These are phyloP conservation scores for Chaetorhynchus papuensis DNA, from an alignment of 2,113 vertebrate genomes.

Conservation along the genomic window DNA sequence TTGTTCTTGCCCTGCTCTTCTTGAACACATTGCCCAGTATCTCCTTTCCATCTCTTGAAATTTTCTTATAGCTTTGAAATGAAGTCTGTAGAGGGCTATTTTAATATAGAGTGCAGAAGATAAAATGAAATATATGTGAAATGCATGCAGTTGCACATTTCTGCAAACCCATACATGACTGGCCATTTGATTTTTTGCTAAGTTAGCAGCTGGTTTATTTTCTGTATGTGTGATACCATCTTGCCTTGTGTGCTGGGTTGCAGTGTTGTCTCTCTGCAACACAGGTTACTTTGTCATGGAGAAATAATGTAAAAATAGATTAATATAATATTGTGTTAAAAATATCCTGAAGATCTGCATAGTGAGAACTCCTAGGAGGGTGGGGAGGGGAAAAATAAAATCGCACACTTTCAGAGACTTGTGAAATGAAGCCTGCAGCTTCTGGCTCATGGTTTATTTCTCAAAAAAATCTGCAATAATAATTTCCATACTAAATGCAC, in stretches of 20 bases:
- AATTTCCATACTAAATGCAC: not conserved
- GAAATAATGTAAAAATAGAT: not conserved
- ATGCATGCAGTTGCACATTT: not conserved
- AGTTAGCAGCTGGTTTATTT: not conserved
- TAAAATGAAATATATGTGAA: not conserved
- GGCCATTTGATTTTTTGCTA: not conserved
- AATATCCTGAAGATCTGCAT: not conserved
- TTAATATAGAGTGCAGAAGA: not conserved
- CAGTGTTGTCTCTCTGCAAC: not conserved
- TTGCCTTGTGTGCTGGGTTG: not conserved
- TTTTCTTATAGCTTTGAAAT: not conserved
- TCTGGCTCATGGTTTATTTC: slow-evolving; percentile 15
- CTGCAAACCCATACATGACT: not conserved
- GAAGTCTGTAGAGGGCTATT: not conserved
- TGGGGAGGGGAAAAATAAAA: not conserved
- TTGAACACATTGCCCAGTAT: not conserved
- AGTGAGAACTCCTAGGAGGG: not conserved
- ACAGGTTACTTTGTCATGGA: not conserved
- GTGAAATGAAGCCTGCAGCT: slow-evolving; percentile 1
- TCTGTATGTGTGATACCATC: not conserved
- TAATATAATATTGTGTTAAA: not conserved
- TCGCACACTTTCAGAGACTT: not conserved
- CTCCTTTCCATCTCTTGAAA: not conserved
- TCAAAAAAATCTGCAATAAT: slow-evolving; percentile 19
- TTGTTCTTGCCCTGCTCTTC: not conserved